These are phyloP conservation scores for Metallyticus violacea DNA, from an alignment of 2,888 invertebrate genomes.

Conservation along the genomic window DNA sequence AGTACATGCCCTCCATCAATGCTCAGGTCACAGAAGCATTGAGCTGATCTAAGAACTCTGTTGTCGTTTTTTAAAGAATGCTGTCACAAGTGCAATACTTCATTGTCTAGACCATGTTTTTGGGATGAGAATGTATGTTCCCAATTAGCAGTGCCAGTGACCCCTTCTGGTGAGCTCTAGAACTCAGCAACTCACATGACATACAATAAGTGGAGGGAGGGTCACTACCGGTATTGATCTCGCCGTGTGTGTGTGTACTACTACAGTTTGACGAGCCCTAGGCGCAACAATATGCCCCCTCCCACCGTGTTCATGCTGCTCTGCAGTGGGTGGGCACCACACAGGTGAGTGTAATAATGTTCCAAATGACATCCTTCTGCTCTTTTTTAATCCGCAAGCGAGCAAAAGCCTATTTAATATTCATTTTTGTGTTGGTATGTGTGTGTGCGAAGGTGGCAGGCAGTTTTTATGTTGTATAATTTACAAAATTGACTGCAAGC, in stretches of 20 bases:
- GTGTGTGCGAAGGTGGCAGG: background rate
- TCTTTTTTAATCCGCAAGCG: background rate
- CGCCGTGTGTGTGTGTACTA: background rate
- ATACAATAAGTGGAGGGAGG: background rate
- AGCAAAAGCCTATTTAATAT: background rate
- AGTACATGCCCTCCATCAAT: too few species aligned
- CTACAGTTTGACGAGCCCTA: background rate
- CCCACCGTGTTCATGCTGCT: background rate
- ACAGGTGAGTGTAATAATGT: slow-evolving; percentile 12
- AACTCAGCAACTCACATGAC: background rate
- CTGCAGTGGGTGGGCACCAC: background rate
- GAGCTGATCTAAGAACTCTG: too few species aligned
- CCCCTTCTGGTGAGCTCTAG: background rate
- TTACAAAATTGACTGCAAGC: background rate
- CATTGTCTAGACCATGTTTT: too few species aligned
- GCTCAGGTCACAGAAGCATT: too few species aligned
- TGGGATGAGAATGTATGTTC: too few species aligned
- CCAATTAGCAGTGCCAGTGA: background rate
- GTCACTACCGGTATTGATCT: slow-evolving; percentile 17
- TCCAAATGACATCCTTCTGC: background rate
- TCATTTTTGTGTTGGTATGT: background rate
- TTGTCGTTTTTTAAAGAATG: too few species aligned
- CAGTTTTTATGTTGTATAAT: background rate
- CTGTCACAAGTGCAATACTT: too few species aligned
- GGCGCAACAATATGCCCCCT: slow-evolving; percentile 3